Evolutionary conservation across 2,888 invertebrate species (phyloP), one percentile per base, ranked within the genome.

Genomic region (Apotomis capreana): DNA sequence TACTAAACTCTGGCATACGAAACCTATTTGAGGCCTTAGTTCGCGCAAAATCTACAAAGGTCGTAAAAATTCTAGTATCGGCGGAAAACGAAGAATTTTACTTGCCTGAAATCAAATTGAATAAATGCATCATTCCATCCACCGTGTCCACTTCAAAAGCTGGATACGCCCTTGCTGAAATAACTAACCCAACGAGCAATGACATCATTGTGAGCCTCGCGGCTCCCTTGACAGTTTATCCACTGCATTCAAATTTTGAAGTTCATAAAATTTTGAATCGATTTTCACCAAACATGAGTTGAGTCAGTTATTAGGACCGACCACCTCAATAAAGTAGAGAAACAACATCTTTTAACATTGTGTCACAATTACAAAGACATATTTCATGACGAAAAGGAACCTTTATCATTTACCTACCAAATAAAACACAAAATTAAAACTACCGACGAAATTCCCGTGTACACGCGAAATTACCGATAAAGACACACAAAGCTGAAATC

Each of bases 381-480:
- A 54, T 54, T 54, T 6, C 15, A 54, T 6, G 6, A 15, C 8
- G 54, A 40, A 40, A 40, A 40, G 6, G 4, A 6, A 4, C 40
- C 40, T 6, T 6, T 40, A 40, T 15, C 76, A 2, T 76, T 77
- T 10, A 76, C 74, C 0, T 76, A 76, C 51, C 73, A 75, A 68
- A 60, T 52, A 10, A 68, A 73, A 57, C 70, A 73, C 12, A 55
- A 15, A 4, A 71, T 73, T 51, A 59, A 63, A 3, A 73, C 71
- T 9, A 59, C 60, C 9, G 73, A 75, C 52, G 75, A 69, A 59
- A 6, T 73, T 6, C 74, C 75, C 6, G 68, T 75, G 3, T 64
- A 73, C 26, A 46, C 60, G 1, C 69, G 67, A 59, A 69, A 26
- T 13, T 73, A 73, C 13, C 9, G 74, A n/a, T 74, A 74, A 12